Conservation (phyloP, 2,797 vertebrate species). For the Typhlichthys subterraneus region DNA sequence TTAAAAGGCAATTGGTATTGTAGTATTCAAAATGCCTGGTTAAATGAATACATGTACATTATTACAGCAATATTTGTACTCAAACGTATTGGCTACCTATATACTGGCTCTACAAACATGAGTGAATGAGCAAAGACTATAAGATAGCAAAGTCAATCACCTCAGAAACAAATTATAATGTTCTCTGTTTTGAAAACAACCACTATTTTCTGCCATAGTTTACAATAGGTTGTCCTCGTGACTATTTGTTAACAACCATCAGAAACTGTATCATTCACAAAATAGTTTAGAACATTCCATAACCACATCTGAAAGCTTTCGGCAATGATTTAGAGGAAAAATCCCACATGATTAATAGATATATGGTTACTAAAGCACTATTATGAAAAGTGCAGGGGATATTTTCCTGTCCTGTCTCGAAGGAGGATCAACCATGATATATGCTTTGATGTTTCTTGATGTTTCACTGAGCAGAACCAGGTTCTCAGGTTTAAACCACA, state of each 20-base stretch:
- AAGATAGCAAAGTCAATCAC: too few species aligned
- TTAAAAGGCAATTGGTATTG: too few species aligned
- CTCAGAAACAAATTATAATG: not conserved
- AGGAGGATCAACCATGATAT: conserved; percentile 53
- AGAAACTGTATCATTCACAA: conserved; percentile 2
- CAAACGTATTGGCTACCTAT: too few species aligned
- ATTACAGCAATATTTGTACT: too few species aligned
- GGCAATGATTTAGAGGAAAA: conserved; percentile 28
- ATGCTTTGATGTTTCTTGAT: conserved; percentile 66
- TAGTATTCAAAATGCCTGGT: too few species aligned
- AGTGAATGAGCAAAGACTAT: too few species aligned
- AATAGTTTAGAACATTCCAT: conserved; percentile 26
- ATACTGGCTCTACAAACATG: too few species aligned
- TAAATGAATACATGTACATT: too few species aligned
- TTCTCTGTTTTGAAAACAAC: too few species aligned
- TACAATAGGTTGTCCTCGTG: conserved; percentile 31
- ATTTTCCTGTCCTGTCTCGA: conserved; percentile 56
- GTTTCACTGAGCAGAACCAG: conserved; percentile 54
- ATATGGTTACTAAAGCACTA: conserved; percentile 47
- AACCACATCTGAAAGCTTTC: conserved; percentile 42
- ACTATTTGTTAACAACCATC: conserved; percentile 45
- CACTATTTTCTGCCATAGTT: not conserved
- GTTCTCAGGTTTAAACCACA: conserved; percentile 63
- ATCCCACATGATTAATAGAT: conserved; percentile 59
- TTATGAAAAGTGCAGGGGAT: conserved; percentile 57